Evolutionary conservation across 37 sponge, comb jelly and placozoan genomes (phyloP).

Genomic region (Cliona cf. orientalis): DNA sequence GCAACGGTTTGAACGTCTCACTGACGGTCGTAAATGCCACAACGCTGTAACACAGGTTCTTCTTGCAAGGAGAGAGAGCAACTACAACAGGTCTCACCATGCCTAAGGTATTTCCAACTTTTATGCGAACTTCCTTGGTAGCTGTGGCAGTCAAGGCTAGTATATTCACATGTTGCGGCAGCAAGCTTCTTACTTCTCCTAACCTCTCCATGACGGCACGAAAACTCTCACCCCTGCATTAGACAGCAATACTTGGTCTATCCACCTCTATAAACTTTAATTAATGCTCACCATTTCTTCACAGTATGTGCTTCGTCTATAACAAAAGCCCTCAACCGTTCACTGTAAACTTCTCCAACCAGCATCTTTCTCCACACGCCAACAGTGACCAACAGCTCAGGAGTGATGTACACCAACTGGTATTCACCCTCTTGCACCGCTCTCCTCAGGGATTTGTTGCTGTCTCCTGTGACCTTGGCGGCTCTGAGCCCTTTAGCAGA

Average conservation of each 20-base stretch:
- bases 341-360: neutral
- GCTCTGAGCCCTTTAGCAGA: too few relatives aligned
- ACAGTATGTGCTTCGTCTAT: too few relatives aligned
- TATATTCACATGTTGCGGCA: constrained; percentile 2
- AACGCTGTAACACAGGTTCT: constrained; percentile 14
- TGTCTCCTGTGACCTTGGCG: too few relatives aligned
- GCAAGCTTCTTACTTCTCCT: constrained; percentile 1
- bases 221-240: too few relatives aligned
- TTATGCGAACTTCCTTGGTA: neutral
- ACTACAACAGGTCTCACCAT: constrained; percentile 31
- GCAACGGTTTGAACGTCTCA: neutral
- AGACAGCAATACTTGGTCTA: too few relatives aligned
- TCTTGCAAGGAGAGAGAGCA: constrained; percentile 11
- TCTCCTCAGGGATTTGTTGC: too few relatives aligned
- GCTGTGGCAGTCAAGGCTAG: constrained; percentile 45
- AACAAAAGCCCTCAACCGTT: too few relatives aligned
- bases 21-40: neutral
- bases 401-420: too few relatives aligned
- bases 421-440: too few relatives aligned
- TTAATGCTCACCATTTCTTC: neutral
- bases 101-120: neutral
- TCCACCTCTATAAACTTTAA: neutral
- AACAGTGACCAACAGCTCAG: too few relatives aligned
- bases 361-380: too few relatives aligned
- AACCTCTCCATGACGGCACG: too few relatives aligned